These are phyloP conservation scores for Cryptoprocta ferox DNA, from an alignment of 2,797 vertebrate genomes.

Conservation along the genomic window DNA sequence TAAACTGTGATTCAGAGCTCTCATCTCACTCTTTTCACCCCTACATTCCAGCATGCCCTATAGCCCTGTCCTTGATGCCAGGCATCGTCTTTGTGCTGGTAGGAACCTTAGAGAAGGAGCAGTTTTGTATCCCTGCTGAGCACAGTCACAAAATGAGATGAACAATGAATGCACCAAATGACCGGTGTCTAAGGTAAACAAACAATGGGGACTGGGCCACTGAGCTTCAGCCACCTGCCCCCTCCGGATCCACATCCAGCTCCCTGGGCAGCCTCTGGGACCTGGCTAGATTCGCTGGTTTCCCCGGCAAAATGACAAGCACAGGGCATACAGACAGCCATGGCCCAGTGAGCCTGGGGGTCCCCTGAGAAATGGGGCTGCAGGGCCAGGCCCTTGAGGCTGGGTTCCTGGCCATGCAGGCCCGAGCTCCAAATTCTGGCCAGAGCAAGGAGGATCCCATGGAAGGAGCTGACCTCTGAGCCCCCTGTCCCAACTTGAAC, in stretches of 20 bases:
- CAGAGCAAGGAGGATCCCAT: neutral
- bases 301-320: neutral
- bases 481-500: neutral
- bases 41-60: neutral
- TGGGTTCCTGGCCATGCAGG: neutral
- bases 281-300: neutral
- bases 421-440: neutral
- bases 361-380: neutral
- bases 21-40: neutral
- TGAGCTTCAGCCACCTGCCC: neutral
- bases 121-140: neutral
- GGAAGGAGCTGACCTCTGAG: neutral
- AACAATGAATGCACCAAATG: neutral
- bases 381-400: neutral
- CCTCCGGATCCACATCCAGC: neutral
- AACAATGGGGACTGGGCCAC: neutral
- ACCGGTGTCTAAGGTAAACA: neutral
- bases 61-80: slow-evolving; percentile 11
- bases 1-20: neutral
- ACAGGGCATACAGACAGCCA: neutral
- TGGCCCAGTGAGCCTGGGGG: neutral
- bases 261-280: neutral
- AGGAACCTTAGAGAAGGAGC: neutral
- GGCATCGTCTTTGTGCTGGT: neutral
- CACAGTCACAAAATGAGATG: neutral